These are phyloP conservation scores for Petroica traversi DNA, from an alignment of 2,113 vertebrate species.

Conservation along the genomic window DNA sequence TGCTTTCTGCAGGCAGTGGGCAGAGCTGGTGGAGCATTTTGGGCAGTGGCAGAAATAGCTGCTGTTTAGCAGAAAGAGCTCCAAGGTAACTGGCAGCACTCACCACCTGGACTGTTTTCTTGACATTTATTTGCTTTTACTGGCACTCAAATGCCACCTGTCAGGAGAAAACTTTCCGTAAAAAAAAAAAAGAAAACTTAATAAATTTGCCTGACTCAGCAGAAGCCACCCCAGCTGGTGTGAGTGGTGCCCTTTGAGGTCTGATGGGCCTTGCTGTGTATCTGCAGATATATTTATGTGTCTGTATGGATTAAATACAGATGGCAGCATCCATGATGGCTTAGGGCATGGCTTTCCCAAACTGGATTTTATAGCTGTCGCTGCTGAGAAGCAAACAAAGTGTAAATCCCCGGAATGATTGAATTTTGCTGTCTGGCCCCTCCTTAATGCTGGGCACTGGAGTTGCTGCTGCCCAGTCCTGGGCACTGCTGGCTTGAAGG, in stretches of 20 bases:
- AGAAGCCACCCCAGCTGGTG: not conserved
- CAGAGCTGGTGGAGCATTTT: constrained; percentile 4
- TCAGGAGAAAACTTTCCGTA: not conserved
- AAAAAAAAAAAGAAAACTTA: not conserved
- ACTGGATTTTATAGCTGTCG: not conserved
- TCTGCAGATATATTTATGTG: not conserved
- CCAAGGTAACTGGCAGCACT: not conserved
- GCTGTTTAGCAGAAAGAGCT: not conserved
- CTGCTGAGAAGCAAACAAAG: not conserved
- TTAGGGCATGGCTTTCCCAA: not conserved
- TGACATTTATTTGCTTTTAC: constrained; percentile 61
- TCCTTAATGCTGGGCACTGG: not conserved
- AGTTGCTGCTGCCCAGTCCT: not conserved
- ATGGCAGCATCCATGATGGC: not conserved
- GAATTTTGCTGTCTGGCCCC: not conserved
- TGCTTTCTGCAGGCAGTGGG: not conserved
- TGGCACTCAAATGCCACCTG: constrained; percentile 55
- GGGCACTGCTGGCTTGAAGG: not conserved
- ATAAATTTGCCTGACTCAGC: constrained; percentile 37
- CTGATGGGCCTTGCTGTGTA: not conserved
- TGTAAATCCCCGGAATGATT: not conserved
- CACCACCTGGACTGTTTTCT: constrained; percentile 45
- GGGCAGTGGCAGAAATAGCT: constrained; percentile 36
- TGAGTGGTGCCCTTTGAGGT: not conserved
- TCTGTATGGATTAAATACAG: not conserved